Conservation (phyloP, 2,888 invertebrate genomes). For the Thymelicus acteon region DNA sequence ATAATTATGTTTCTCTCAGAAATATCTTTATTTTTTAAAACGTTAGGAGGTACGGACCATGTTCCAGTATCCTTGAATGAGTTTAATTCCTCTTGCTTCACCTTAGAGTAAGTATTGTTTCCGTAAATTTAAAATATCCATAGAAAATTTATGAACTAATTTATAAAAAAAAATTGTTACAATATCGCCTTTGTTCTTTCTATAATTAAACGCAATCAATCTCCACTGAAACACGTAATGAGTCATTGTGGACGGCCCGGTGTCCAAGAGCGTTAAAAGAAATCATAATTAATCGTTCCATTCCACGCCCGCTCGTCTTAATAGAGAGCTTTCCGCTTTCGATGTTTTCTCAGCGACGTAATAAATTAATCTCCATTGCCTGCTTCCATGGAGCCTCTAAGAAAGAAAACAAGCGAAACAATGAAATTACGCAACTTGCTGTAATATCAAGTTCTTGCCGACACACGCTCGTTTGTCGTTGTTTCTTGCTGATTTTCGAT, state of each 20-base stretch:
- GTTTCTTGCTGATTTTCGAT: not conserved
- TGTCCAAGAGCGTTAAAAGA: constrained; percentile 75
- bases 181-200: not conserved
- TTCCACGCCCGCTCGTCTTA: constrained; percentile 74
- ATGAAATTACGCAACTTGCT: constrained; percentile 60
- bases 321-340: constrained; percentile 79
- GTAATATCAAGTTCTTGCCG: constrained; percentile 42
- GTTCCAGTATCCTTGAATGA: too few species aligned
- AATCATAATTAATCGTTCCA: constrained; percentile 81
- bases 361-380: constrained; percentile 82
- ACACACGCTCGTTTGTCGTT: constrained; percentile 18
- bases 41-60: too few species aligned
- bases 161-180: not conserved
- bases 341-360: constrained; percentile 79
- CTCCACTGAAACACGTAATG: constrained; percentile 53
- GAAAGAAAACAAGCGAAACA: constrained; percentile 63
- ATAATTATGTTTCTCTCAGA: too few species aligned
- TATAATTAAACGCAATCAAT: constrained; percentile 3
- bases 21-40: too few species aligned
- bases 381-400: constrained; percentile 51
- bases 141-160: not conserved
- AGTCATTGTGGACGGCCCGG: constrained; percentile 49
- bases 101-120: too few species aligned
- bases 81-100: too few species aligned
- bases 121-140: too few species aligned